Base-by-base conservation (phyloP, 2,888 invertebrate species). In the Elmis aenea region DNA sequence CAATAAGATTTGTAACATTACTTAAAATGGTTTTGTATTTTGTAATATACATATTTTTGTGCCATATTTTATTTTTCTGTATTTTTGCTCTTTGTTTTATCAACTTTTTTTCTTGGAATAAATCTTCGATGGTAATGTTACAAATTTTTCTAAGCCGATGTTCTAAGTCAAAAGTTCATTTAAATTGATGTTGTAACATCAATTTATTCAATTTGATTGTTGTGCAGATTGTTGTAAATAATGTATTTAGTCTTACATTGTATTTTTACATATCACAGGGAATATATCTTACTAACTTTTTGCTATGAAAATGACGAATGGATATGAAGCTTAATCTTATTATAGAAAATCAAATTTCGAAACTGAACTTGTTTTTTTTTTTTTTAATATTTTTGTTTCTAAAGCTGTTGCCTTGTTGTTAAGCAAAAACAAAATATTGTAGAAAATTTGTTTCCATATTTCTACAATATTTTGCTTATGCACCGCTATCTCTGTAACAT, bases 401-500 rank as follows among this genome's bases (percentile, higher is more conserved):
- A 24, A 9, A 11, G 5, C 25, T 11, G 25, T 9, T 24, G 18
- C 18, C 25, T n/a, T 57, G 51, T 50, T 50, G 50, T 42, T 8
- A 18, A 8, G 8, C 18, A 8, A 5, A 18, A 8, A 18, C 5
- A 18, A 18, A 5, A 18, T 18, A 8, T 18, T 18, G 18, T 6
- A 18, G 18, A 8, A 18, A 18, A 5, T 18, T 18, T 5, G 8
- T 18, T 18, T 18, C 18, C 8, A 18, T 18, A 8, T 18, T 18
- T 18, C 5, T 18, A 8, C 18, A 8, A 6, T 18, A 18, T 8
- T 18, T 5, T 18, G n/a, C n/a, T n/a, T n/a, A n/a, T n/a, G n/a
- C n/a, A n/a, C n/a, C n/a, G n/a, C n/a, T n/a, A n/a, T n/a, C n/a
- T 57, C 52, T 51, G 50, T 57, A 54, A 54, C 50, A 44, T 45